Conservation (phyloP, 2,888 invertebrate genomes). For the Augochlorella aurata region DNA sequence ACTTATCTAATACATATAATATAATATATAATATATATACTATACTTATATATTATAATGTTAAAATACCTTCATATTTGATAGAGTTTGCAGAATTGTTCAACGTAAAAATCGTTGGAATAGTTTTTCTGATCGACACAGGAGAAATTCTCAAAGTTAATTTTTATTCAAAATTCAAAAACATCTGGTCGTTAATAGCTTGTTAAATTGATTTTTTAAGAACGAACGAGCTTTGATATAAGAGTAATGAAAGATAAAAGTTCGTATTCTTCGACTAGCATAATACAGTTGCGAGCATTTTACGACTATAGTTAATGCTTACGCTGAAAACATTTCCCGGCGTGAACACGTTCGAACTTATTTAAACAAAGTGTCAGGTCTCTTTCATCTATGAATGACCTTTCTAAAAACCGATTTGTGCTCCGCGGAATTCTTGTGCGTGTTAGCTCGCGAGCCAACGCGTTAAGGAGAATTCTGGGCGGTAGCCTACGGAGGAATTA, state of each 20-base stretch:
- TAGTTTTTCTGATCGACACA: too few relatives aligned
- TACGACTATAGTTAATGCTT: background rate
- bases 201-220: too few relatives aligned
- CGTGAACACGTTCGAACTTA: background rate
- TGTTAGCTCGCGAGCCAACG: background rate
- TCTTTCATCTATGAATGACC: background rate
- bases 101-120: too few relatives aligned
- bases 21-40: too few relatives aligned
- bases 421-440: slow-evolving; percentile 5
- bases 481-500: slow-evolving; percentile 2
- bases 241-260: background rate
- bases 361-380: background rate
- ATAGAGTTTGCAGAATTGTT: too few relatives aligned
- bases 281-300: background rate
- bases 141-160: too few relatives aligned
- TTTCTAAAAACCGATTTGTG: background rate
- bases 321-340: background rate
- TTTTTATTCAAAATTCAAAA: too few relatives aligned
- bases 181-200: too few relatives aligned
- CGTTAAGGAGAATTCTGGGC: background rate
- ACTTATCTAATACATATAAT: too few relatives aligned
- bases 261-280: background rate
- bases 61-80: too few relatives aligned
- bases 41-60: too few relatives aligned
- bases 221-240: too few relatives aligned